Conservation (phyloP, 2,797 vertebrate species). For the Bradypodion ventrale region DNA sequence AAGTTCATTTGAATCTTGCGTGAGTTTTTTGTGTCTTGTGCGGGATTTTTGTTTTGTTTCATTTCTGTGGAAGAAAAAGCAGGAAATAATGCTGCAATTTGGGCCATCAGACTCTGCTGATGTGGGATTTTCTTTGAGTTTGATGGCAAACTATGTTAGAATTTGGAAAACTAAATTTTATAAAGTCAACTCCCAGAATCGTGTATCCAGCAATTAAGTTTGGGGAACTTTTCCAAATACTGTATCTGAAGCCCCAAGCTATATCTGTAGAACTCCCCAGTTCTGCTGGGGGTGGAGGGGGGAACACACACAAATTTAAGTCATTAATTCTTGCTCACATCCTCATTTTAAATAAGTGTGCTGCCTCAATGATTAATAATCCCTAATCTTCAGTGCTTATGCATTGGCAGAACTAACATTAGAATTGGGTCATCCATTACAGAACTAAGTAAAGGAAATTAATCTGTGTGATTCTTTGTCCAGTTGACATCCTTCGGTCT, state of each 20-base stretch:
- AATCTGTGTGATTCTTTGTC: constrained; percentile 47
- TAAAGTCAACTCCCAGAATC: neutral
- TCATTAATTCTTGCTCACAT: neutral
- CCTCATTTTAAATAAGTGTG: neutral
- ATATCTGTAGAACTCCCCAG: neutral
- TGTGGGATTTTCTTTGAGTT: neutral
- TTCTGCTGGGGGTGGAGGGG: no score
- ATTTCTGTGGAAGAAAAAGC: neutral
- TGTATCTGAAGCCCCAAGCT: neutral
- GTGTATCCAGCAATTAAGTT: neutral
- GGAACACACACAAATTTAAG: neutral
- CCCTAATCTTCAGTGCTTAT: neutral
- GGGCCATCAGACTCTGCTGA: neutral
- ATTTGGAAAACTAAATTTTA: neutral
- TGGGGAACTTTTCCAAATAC: no score
- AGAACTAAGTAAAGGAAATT: constrained; percentile 37
- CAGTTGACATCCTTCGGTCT: constrained; percentile 23
- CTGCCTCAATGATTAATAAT: neutral
- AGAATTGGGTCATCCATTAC: constrained; percentile 20
- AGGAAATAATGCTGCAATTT: neutral
- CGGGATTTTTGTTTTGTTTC: neutral
- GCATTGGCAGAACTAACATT: constrained; percentile 7
- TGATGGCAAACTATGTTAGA: neutral
- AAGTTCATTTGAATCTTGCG: neutral
- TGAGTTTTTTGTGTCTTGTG: neutral